These are phyloP conservation scores for Porites evermanni DNA, from an alignment of 92 coral and sea anemone species.

Conservation along the genomic window DNA sequence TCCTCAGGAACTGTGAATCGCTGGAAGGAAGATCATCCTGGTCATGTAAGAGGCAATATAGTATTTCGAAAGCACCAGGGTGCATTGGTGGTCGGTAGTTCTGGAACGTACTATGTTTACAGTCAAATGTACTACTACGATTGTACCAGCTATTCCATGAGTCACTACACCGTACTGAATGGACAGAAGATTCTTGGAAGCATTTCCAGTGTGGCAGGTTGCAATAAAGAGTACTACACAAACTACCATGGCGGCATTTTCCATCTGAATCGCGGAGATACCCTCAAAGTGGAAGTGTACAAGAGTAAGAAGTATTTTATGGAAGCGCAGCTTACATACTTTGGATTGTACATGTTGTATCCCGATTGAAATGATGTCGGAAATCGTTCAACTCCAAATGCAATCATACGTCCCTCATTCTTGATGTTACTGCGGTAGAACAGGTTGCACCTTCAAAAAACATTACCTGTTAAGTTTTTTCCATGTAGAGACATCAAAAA, in stretches of 20 bases:
- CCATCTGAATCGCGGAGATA: conserved; percentile 71
- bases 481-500: too few relatives aligned
- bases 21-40: conserved; percentile 58
- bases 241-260: conserved; percentile 93
- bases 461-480: neutral
- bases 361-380: conserved; percentile 20
- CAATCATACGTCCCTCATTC: too few relatives aligned
- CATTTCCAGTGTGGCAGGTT: conserved; percentile 70
- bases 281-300: conserved; percentile 70
- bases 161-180: conserved; percentile 78
- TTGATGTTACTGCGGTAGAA: too few relatives aligned
- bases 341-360: conserved; percentile 86
- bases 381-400: too few relatives aligned
- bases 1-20: conserved; percentile 71
- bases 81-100: conserved; percentile 68
- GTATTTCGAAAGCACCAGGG: conserved; percentile 80
- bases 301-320: conserved; percentile 68
- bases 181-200: conserved; percentile 71
- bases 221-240: conserved; percentile 67
- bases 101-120: conserved; percentile 92
- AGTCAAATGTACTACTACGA: conserved; percentile 95
- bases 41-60: conserved; percentile 73
- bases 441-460: too few relatives aligned
- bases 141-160: conserved; percentile 66
- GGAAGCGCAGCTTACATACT: conserved; percentile 63